Evolutionary conservation across 2,113 vertebrate genomes (phyloP).

Genomic region (Scartelaos histophorus): DNA sequence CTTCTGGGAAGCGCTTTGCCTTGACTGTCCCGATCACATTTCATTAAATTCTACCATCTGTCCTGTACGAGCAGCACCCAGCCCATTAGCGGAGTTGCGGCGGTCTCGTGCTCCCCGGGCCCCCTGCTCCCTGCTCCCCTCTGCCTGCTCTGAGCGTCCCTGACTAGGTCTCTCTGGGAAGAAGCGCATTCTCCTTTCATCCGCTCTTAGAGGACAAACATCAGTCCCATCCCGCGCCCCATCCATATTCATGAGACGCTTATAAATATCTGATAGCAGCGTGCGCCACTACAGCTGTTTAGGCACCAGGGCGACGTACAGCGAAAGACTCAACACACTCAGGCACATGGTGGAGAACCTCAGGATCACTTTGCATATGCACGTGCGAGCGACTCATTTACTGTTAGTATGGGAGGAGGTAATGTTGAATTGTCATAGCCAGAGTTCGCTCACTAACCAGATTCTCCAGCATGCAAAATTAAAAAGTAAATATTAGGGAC

Average conservation of each 20-base stretch:
- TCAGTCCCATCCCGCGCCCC: slow-evolving; percentile 77
- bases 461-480: not conserved
- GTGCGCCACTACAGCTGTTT: slow-evolving; percentile 76
- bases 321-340: slow-evolving; percentile 25
- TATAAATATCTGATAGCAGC: slow-evolving; percentile 84
- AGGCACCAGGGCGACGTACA: slow-evolving; percentile 67
- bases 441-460: not conserved
- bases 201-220: slow-evolving; percentile 85
- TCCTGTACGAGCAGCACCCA: slow-evolving; percentile 44
- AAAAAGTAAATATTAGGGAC: not conserved
- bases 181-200: slow-evolving; percentile 82
- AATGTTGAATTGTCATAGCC: not conserved
- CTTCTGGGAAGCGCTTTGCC: slow-evolving; percentile 47
- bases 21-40: slow-evolving; percentile 57
- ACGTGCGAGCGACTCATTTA: slow-evolving; percentile 20
- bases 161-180: slow-evolving; percentile 73
- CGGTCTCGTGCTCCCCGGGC: slow-evolving; percentile 35
- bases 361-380: slow-evolving; percentile 8
- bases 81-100: slow-evolving; percentile 25
- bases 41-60: slow-evolving; percentile 63
- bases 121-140: slow-evolving; percentile 27
- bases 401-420: not conserved
- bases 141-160: slow-evolving; percentile 50
- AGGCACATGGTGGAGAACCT: slow-evolving; percentile 14
- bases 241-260: slow-evolving; percentile 84